Conservation (phyloP, 53 echinoderm and acorn worm species). For the Crossaster papposus region DNA sequence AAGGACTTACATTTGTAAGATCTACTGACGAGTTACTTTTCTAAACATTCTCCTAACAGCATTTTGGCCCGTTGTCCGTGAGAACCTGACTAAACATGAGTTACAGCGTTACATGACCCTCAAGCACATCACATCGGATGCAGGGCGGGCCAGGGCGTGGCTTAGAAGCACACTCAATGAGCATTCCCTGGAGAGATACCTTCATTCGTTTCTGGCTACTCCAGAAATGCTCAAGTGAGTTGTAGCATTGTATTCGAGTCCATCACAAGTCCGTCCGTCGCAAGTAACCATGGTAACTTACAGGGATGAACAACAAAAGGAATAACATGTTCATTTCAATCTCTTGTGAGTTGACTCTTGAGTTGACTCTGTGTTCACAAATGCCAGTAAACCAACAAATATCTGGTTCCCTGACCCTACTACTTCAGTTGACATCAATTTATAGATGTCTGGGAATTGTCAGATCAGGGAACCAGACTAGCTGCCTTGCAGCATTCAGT, state of each 20-base stretch:
- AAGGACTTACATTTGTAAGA: neutral
- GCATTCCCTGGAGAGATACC: conserved; percentile 90
- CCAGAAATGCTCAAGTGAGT: conserved; percentile 72
- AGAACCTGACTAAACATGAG: conserved; percentile 89
- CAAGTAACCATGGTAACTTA: too few species aligned
- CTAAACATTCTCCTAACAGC: conserved; percentile 41
- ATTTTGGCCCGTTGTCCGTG: conserved; percentile 85
- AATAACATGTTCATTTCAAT: neutral
- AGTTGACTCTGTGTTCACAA: too few species aligned
- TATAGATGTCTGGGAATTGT: too few species aligned
- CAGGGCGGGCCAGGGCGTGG: conserved; percentile 91
- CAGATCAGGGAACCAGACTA: too few species aligned
- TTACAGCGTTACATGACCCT: conserved; percentile 85
- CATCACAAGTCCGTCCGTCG: too few species aligned
- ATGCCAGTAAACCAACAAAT: too few species aligned
- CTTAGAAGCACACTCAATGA: conserved; percentile 90
- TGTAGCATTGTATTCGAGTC: neutral
- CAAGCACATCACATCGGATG: conserved; percentile 85
- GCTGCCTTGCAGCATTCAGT: too few species aligned
- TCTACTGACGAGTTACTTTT: too few species aligned
- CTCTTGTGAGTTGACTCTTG: too few species aligned
- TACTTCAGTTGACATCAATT: too few species aligned
- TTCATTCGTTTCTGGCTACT: conserved; percentile 77
- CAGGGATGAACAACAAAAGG: neutral
- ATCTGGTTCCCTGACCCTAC: too few species aligned